phyloP scores from a whole-genome alignment of 1,140 invertebrate genomes.

The Himalopsyche phryganea region DNA sequence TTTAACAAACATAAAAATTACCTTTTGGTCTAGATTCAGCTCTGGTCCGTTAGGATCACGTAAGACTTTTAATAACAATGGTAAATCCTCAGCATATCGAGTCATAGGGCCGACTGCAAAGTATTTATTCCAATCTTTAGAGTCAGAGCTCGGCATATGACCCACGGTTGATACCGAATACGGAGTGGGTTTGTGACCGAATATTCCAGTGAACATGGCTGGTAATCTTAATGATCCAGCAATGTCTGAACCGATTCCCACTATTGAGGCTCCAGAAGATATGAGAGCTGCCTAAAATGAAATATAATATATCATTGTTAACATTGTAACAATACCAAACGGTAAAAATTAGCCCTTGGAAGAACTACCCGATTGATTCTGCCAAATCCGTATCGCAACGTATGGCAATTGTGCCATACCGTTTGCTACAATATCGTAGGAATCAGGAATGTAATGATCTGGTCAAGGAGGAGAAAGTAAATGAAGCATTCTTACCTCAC shows the following conservation, averaged over 20 bases:
- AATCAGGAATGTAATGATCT: too few species aligned
- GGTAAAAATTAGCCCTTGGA: too few species aligned
- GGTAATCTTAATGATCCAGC: slow-evolving; percentile 82
- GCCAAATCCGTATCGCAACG: too few species aligned
- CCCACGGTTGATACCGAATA: slow-evolving; percentile 58
- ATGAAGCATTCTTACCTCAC: slow-evolving; percentile 53
- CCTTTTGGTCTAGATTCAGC: slow-evolving; percentile 61
- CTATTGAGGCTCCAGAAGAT: slow-evolving; percentile 68
- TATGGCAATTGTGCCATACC: too few species aligned
- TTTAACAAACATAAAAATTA: too few species aligned
- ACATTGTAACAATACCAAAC: too few species aligned
- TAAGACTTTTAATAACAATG: slow-evolving; percentile 68
- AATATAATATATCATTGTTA: neutral
- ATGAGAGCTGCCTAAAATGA: slow-evolving; percentile 60
- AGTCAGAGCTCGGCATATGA: slow-evolving; percentile 55
- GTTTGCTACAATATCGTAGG: too few species aligned
- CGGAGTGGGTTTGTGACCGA: slow-evolving; percentile 76
- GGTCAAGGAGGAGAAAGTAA: too few species aligned
- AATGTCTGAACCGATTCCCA: slow-evolving; percentile 81
- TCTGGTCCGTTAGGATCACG: slow-evolving; percentile 54
- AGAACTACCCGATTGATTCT: too few species aligned
- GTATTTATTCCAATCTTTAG: slow-evolving; percentile 56
- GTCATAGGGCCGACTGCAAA: slow-evolving; percentile 77
- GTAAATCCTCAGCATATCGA: slow-evolving; percentile 78
- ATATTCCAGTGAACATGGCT: slow-evolving; percentile 81